Evolutionary conservation across 2,797 vertebrate genomes (phyloP), one percentile per base, ranked within the genome.

Genomic region (Darevskia mixta): DNA sequence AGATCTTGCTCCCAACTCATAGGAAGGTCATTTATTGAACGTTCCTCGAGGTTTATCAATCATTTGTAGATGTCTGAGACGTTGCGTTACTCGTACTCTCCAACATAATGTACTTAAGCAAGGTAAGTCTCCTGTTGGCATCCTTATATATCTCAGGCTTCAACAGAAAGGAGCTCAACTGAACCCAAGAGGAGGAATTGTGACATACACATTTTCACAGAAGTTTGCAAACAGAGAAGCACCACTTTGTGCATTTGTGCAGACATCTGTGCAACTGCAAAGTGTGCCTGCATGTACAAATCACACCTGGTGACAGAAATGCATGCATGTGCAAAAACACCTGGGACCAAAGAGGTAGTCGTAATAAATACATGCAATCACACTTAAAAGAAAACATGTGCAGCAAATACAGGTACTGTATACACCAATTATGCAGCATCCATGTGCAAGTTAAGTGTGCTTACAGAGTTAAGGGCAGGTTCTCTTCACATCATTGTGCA

Each of bases 181-280:
- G 49, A 55, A 55, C 49, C 49, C 11, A 55, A 55, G 49, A 55
- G 49, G 49, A 55, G 49, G 49, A 55, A 55, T 55, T 55, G 82
- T 18, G 61, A 29, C 61, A 58, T 13, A 3, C 20, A 8, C 1
- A 27, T 35, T 38, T 29, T 9, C 25, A 55, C 2, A 83, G 38
- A 32, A 17, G 4, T 23, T 41, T 85, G 27, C 58, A 82, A 11
- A 35, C 85, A 86, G 81, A 86, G 45, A 86, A 58, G 73, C 80
- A 69, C 27, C 79, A 79, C 17, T 23, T 61, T 35, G 76, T 84
- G 9, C 20, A 38, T 43, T 13, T 29, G 13, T n/a, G 23, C 7
- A 64, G 13, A 45, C 18, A 43, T 8, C 3, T 61, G 18, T 43
- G 35, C 32, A 75, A 3, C 83, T 66, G 10, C 15, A 17, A 72